A percentile compares a stretch with the other conserved stretches of the same genome.
phyloP scores from a whole-genome alignment of 2,113 vertebrate species.

The Empidonax traillii region DNA sequence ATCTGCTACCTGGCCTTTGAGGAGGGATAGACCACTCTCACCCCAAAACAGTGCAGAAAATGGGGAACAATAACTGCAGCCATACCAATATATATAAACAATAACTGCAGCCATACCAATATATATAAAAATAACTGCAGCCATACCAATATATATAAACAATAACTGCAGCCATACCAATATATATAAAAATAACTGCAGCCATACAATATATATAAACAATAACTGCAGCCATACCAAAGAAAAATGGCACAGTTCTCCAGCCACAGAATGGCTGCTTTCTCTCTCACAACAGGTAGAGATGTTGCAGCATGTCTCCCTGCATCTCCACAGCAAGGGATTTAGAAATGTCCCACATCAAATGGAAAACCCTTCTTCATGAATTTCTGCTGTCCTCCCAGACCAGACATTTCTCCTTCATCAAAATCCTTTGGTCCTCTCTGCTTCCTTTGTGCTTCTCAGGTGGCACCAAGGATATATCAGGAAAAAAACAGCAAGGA shows the following conservation, averaged over 20 bases:
- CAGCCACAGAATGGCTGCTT: fast-evolving
- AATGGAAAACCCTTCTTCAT: not conserved
- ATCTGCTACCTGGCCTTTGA: not conserved
- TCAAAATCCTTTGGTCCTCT: not conserved
- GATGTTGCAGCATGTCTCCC: not conserved
- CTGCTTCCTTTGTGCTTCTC: not conserved
- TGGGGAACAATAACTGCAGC: not conserved
- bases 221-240: not conserved
- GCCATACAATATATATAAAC: not conserved
- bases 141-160: no score
- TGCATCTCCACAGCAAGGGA: not conserved
- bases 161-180: no score
- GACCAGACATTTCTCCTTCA: not conserved
- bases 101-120: no score
- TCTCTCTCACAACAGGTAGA: not conserved
- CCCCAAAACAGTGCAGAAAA: not conserved
- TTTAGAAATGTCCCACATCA: not conserved
- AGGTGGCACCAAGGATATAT: not conserved
- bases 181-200: no score
- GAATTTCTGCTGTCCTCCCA: not conserved
- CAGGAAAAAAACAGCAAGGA: not conserved
- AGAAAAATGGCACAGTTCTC: not conserved
- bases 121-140: no score
- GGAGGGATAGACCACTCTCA: not conserved
- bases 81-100: not conserved